phyloP scores from a whole-genome alignment of 2,888 invertebrate genomes.

The Rhaphigaster nebulosa region DNA sequence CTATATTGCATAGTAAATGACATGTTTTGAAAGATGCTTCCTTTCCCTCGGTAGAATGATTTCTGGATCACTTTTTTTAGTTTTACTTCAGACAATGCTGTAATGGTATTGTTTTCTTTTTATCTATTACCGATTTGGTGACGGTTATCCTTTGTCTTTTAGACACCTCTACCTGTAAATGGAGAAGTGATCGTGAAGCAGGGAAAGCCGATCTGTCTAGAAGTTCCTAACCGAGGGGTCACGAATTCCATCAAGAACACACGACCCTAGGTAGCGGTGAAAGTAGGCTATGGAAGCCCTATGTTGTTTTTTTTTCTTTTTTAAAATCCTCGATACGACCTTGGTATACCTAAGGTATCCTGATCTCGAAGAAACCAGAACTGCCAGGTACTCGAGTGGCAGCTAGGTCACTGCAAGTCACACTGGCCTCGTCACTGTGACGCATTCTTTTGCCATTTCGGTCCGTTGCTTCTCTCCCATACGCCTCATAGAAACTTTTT shows the following conservation, averaged over 20 bases:
- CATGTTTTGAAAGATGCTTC: not conserved
- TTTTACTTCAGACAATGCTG: too few species aligned
- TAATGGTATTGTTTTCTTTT: not conserved
- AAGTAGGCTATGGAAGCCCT: constrained; percentile 23
- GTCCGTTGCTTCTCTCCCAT: not conserved
- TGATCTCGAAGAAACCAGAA: not conserved
- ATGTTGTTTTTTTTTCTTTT: not conserved
- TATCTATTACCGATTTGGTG: not conserved
- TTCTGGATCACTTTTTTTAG: too few species aligned
- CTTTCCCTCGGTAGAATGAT: too few species aligned
- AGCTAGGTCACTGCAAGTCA: not conserved
- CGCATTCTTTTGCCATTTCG: not conserved
- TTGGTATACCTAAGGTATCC: not conserved
- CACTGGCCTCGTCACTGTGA: not conserved
- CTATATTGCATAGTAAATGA: too few species aligned
- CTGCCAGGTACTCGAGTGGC: not conserved
- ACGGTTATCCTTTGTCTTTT: not conserved
- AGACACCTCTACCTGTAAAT: not conserved
- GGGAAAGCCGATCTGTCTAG: not conserved
- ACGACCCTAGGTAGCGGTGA: constrained; percentile 44
- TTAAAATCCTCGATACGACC: not conserved
- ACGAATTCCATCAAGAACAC: constrained; percentile 37
- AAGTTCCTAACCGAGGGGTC: not conserved
- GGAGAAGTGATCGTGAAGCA: not conserved
- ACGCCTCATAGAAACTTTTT: not conserved